Evolutionary conservation across 2,888 invertebrate species (phyloP).

Genomic region (Lomographa bimaculata): DNA sequence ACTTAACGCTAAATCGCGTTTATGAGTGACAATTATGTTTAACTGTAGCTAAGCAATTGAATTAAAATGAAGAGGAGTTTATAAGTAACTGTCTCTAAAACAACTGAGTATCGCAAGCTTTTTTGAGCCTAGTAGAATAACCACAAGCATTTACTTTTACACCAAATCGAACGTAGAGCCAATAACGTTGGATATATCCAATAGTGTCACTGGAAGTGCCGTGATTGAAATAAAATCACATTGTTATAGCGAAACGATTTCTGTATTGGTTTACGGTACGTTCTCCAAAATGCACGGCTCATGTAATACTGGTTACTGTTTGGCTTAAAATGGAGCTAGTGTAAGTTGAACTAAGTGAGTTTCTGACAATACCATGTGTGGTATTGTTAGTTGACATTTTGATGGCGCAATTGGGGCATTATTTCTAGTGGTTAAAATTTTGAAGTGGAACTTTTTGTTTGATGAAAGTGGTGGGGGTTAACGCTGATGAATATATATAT

Average conservation of each 20-base stretch:
- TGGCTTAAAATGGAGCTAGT: not conserved
- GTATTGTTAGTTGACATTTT: constrained; percentile 7
- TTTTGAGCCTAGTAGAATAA: no score
- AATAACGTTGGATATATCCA: constrained; percentile 18
- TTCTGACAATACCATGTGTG: constrained; percentile 15
- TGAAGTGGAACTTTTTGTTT: no score
- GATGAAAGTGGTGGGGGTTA: no score
- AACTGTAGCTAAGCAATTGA: no score
- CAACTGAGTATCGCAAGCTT: no score
- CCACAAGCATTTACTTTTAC: constrained; percentile 18
- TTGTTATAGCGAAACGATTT: constrained; percentile 30
- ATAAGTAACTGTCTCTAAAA: no score
- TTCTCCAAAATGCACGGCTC: constrained; percentile 17
- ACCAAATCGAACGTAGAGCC: constrained; percentile 12
- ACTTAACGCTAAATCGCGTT: no score
- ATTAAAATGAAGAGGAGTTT: no score
- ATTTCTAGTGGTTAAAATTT: no score
- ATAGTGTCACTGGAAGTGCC: constrained; percentile 18
- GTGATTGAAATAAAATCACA: constrained; percentile 37
- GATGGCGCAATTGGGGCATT: constrained; percentile 9
- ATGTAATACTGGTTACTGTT: constrained; percentile 2
- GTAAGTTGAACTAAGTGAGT: constrained; percentile 7
- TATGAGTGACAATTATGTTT: no score
- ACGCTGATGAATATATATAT: no score
- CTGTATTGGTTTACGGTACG: constrained; percentile 27